phyloP scores from a whole-genome alignment of 2,113 vertebrate genomes.

The Polyodon spathula region DNA sequence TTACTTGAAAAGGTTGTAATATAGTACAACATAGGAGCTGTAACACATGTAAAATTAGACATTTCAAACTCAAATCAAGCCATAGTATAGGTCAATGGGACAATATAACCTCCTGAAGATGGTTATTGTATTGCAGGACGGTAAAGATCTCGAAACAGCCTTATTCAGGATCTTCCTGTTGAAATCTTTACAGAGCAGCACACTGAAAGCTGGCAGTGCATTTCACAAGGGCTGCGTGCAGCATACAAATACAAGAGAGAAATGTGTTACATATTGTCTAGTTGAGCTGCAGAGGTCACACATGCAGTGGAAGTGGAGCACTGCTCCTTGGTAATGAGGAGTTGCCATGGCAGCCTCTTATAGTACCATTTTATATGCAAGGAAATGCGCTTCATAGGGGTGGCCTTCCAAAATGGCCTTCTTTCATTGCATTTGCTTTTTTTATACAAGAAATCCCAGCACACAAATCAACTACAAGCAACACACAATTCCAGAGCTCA shows the following conservation, averaged over 20 bases:
- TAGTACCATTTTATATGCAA: constrained; percentile 15
- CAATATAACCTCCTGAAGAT: no score
- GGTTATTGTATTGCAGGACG: no score
- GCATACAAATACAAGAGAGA: neutral
- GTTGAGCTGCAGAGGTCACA: constrained; percentile 2
- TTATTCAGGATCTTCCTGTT: neutral
- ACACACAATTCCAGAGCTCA: no score
- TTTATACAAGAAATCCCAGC: no score
- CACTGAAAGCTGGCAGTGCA: neutral
- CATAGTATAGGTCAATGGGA: no score
- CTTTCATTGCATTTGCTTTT: no score
- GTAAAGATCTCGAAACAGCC: neutral
- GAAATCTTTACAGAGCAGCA: neutral
- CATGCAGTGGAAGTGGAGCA: constrained; percentile 8
- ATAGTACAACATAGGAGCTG: no score
- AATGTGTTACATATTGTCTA: constrained; percentile 3
- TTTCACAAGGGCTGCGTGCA: neutral
- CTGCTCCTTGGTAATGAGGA: constrained; percentile 5
- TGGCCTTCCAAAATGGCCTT: no score
- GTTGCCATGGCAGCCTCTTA: constrained; percentile 28
- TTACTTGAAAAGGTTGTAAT: no score
- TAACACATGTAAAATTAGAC: no score
- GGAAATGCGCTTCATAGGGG: constrained; percentile 8
- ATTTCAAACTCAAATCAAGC: no score
- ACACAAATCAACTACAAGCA: no score